Evolutionary conservation across 2,888 invertebrate species (phyloP), one percentile per base, ranked within the genome.

Genomic region (Tortrix viridana): DNA sequence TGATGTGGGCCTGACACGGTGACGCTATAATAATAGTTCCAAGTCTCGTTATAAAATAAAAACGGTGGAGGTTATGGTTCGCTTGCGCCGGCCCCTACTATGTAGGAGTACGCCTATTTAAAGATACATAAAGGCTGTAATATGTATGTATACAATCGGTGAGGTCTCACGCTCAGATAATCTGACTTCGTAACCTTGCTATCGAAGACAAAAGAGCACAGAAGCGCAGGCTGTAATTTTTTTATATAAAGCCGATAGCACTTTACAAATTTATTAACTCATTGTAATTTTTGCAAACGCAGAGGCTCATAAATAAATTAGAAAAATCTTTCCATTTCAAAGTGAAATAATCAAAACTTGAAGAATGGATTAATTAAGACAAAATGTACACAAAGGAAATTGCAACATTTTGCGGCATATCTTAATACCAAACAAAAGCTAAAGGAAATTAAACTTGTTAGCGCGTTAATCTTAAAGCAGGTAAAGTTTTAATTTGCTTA

Each of bases 1-100:
- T 91, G 89, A 91, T 86, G 85, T 85, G 81, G 88, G 89, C 81
- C 79, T 89, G 91, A 89, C 89, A 85, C 69, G 75, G 82, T 88
- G 89, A 92, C 87, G 89, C 81, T 74, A 80, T 91, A 90, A 90
- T 91, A 86, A 91, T 85, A 88, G 89, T 84, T 81, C 79, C 79
- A 77, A 75, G 78, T 79, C 85, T 89, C 85, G 88, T 90, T 89
- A 88, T 85, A 82, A 82, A 84, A 87, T 86, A 86, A 88, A 88
- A 89, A 86, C 80, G 79, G 80, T 77, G 79, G 84, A 84, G 85
- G 88, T 85, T 88, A 86, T 83, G 91, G 80, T 84, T 84, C 81
- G 88, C 70, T 86, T 80, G 67, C 77, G 75, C 71, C 81, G 80
- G 79, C 83, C 86, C 85, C 83, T 80, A 72, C 76, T 67, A 66